Percentiles rank a stretch among this genome's conserved stretches.
Evolutionary conservation across 2,797 vertebrate species (phyloP).

Genomic region (Anguilla anguilla): DNA sequence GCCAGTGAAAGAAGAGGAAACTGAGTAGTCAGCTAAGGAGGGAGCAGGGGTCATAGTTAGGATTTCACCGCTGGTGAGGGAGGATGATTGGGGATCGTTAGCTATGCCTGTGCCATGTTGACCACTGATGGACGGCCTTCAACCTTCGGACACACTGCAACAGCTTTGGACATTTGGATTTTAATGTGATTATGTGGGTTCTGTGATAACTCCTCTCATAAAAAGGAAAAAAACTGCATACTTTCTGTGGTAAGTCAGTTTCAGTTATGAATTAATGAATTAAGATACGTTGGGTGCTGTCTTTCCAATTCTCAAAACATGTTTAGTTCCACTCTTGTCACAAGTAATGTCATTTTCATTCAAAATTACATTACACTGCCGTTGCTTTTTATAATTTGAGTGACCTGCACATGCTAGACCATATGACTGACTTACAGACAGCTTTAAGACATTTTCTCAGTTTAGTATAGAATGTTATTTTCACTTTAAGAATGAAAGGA

Average conservation of each 20-base stretch:
- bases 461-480: not conserved
- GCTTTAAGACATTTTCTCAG: not conserved
- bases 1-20: constrained; percentile 61
- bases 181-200: constrained; percentile 8
- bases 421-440: no score
- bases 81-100: not conserved
- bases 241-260: constrained; percentile 35
- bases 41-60: constrained; percentile 49
- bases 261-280: not conserved
- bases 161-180: constrained; percentile 38
- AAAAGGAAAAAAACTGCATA: not conserved
- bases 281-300: not conserved
- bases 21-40: constrained; percentile 67
- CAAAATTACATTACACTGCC: not conserved
- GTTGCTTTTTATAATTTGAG: not conserved
- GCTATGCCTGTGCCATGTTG: constrained; percentile 45
- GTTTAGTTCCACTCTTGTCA: not conserved
- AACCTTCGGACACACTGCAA: not conserved
- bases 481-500: not conserved
- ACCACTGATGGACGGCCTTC: constrained; percentile 43
- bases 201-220: constrained; percentile 42
- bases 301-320: not conserved
- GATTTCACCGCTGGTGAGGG: not conserved
- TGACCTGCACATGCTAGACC: not conserved
- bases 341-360: no score